Evolutionary conservation across 1,140 invertebrate genomes (phyloP).

Genomic region (Eubasilissa regina): DNA sequence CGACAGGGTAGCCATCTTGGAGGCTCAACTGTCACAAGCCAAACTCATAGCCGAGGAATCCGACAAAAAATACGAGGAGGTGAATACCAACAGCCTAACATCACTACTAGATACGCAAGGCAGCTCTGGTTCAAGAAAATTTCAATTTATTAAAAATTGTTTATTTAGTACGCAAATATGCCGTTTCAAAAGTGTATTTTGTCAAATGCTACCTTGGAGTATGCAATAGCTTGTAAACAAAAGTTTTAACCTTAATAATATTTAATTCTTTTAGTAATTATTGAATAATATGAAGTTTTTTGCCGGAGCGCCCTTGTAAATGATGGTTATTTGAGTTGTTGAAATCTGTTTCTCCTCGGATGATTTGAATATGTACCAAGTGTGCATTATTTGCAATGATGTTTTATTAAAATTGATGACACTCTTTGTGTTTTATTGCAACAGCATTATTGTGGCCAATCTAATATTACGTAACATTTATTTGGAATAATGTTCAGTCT

Average conservation of each 20-base stretch:
- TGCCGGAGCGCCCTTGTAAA: background rate
- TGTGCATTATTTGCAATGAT: background rate
- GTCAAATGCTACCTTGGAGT: no score
- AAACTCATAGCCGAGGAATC: constrained; percentile 98
- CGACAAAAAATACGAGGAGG: constrained; percentile 99
- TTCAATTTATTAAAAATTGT: background rate
- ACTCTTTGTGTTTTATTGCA: background rate
- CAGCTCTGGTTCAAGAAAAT: constrained; percentile 5
- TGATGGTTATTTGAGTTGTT: constrained; percentile 11
- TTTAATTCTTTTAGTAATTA: no score
- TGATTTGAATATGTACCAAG: constrained; percentile 14
- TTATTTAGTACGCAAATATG: no score
- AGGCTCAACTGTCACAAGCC: constrained; percentile 95
- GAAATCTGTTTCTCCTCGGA: background rate
- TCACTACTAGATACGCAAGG: constrained; percentile 3
- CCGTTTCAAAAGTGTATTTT: no score
- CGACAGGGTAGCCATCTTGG: constrained; percentile 94
- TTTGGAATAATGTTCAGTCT: no score
- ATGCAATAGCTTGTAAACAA: no score
- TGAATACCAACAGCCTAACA: constrained; percentile 65
- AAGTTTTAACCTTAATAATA: no score
- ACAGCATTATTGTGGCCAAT: background rate
- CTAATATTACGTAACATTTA: background rate
- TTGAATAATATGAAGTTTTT: background rate
- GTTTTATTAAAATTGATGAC: constrained; percentile 8